Percentiles rank a stretch among this genome's conserved stretches.
Evolutionary conservation across 2,797 vertebrate genomes (phyloP).

Genomic region (Hylomyscus alleni): DNA sequence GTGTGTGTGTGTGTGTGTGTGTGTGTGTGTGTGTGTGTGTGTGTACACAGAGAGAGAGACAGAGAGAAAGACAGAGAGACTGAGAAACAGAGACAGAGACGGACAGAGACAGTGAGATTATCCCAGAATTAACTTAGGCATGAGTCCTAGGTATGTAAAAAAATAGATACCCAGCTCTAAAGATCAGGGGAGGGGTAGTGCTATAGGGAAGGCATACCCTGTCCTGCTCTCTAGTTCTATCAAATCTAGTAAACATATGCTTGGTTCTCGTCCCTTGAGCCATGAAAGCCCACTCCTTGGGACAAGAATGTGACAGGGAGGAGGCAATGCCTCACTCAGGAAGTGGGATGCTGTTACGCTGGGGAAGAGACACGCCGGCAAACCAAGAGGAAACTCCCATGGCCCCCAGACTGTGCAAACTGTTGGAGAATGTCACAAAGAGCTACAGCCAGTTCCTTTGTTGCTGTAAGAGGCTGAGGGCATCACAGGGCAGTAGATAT

Average conservation of each 20-base stretch:
- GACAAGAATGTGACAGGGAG: neutral
- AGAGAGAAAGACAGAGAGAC: neutral
- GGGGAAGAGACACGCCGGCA: fast-evolving
- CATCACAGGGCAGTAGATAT: too few relatives aligned
- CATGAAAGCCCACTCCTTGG: neutral
- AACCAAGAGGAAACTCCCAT: fast-evolving
- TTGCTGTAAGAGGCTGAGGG: fast-evolving
- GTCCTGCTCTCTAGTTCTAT: neutral
- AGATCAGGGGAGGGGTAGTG: fast-evolving
- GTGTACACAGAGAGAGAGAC: neutral
- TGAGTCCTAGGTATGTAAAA: neutral
- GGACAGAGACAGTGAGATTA: neutral
- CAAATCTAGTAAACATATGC: fast-evolving
- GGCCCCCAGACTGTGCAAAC: fast-evolving
- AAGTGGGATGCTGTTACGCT: neutral
- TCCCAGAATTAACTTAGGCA: neutral
- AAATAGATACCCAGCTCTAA: neutral
- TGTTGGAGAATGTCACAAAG: neutral
- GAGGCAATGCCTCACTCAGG: neutral
- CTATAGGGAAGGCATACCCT: fast-evolving
- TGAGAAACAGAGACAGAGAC: neutral
- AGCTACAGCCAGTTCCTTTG: fast-evolving
- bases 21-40: too few relatives aligned
- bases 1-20: too few relatives aligned
- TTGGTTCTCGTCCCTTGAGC: neutral